Conservation (phyloP, 1,140 invertebrate genomes). For the Bombus impatiens region DNA sequence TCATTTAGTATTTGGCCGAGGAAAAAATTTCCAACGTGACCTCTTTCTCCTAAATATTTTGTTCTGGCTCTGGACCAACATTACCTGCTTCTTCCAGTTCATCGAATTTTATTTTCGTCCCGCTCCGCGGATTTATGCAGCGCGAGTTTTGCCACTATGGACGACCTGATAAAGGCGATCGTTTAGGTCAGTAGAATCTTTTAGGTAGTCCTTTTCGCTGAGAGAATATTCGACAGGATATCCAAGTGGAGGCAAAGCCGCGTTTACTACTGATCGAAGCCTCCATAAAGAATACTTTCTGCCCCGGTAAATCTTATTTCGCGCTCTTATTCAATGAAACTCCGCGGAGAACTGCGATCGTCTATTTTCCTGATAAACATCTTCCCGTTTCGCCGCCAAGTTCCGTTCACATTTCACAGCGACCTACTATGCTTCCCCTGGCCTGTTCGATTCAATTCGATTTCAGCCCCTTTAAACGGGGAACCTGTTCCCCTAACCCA, state of each 20-base stretch:
- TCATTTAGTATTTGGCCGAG: not conserved
- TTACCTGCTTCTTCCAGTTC: conserved; percentile 69
- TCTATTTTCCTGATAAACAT: conserved; percentile 61
- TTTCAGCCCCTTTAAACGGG: not conserved
- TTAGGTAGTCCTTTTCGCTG: not conserved
- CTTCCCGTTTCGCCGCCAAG: conserved; percentile 25
- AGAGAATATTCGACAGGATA: conserved; percentile 41
- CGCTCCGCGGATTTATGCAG: conserved; percentile 41
- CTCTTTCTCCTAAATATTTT: conserved; percentile 55
- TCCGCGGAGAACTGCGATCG: conserved; percentile 30
- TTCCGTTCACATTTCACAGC: conserved; percentile 23
- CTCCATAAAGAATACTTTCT: conserved; percentile 59
- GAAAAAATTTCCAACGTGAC: conserved; percentile 71
- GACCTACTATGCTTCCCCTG: not conserved
- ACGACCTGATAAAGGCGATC: conserved; percentile 58
- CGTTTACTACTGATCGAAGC: conserved; percentile 61
- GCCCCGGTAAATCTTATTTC: conserved; percentile 61
- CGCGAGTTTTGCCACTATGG: conserved; percentile 63
- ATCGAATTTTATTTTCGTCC: conserved; percentile 75
- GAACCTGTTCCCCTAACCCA: not conserved
- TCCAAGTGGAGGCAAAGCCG: conserved; percentile 18
- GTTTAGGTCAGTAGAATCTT: conserved; percentile 43
- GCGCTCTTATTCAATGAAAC: conserved; percentile 65
- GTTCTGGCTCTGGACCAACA: conserved; percentile 73
- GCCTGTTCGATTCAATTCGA: conserved; percentile 36